Evolutionary conservation across 1,140 invertebrate genomes (phyloP).

Genomic region (Aphaenogaster rudis): DNA sequence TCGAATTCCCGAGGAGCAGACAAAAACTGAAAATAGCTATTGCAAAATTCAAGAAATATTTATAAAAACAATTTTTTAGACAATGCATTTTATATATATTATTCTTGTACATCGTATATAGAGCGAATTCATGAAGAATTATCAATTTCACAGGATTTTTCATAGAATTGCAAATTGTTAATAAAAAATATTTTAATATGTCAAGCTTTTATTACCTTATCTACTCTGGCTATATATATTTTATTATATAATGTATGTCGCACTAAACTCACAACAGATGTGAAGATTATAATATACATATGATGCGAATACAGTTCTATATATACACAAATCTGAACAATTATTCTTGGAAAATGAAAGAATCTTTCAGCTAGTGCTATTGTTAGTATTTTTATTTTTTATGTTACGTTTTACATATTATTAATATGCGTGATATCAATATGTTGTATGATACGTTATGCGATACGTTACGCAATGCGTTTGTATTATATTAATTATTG

Average conservation of each 20-base stretch:
- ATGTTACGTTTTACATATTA: constrained; percentile 69
- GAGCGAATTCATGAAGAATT: background rate
- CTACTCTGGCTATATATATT: background rate
- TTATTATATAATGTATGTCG: constrained; percentile 5
- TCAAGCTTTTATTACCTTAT: constrained; percentile 3
- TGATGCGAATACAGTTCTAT: constrained; percentile 18
- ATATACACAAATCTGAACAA: constrained; percentile 6
- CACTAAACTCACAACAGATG: background rate
- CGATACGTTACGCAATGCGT: background rate
- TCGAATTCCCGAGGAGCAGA: background rate
- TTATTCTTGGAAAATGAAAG: constrained; percentile 11
- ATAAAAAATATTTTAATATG: constrained; percentile 26
- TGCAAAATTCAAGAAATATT: constrained; percentile 1
- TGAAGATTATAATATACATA: background rate
- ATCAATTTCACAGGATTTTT: background rate
- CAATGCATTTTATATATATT: constrained; percentile 22
- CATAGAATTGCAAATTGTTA: constrained; percentile 11
- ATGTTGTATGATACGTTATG: constrained; percentile 74
- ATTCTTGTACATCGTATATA: background rate
- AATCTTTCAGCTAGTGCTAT: constrained; percentile 41
- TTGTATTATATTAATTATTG: constrained; percentile 74
- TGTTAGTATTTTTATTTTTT: constrained; percentile 67
- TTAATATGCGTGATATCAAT: constrained; percentile 63
- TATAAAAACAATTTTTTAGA: constrained; percentile 3
- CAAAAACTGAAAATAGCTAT: background rate